phyloP scores from a whole-genome alignment of 2,888 invertebrate species.

The Myopa testacea region DNA sequence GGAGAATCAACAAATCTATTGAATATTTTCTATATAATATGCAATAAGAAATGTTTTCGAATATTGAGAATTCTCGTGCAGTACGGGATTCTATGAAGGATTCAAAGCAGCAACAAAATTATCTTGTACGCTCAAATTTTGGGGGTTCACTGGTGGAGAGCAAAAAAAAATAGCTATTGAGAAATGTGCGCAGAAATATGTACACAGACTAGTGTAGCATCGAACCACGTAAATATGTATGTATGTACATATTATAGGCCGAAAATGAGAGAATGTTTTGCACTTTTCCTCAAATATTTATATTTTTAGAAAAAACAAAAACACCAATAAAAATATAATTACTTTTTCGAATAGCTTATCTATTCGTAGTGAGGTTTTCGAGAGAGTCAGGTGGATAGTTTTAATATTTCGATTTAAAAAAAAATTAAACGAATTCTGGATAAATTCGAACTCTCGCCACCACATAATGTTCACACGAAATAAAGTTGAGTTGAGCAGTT shows the following conservation, averaged over 20 bases:
- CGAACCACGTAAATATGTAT: too few relatives aligned
- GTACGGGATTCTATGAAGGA: too few relatives aligned
- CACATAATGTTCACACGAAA: too few relatives aligned
- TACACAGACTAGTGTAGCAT: not conserved
- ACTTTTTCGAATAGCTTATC: slow-evolving; percentile 8
- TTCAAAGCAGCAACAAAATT: not conserved
- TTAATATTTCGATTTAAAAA: not conserved
- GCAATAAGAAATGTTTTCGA: not conserved
- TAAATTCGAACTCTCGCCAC: not conserved
- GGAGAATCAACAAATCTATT: not conserved
- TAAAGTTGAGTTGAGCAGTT: too few relatives aligned
- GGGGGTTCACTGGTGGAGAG: not conserved
- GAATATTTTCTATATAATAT: not conserved
- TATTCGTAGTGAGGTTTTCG: not conserved
- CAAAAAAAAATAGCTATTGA: not conserved
- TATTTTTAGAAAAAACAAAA: slow-evolving; percentile 51
- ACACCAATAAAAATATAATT: slow-evolving; percentile 27
- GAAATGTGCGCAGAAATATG: not conserved
- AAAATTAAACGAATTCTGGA: not conserved
- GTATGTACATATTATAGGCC: slow-evolving; percentile 17
- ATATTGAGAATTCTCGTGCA: too few relatives aligned
- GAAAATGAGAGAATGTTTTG: slow-evolving; percentile 30
- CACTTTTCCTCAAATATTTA: slow-evolving; percentile 39
- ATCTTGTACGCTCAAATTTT: too few relatives aligned
- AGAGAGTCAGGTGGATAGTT: not conserved